Percentiles rank a stretch among this genome's conserved stretches.
Conservation (phyloP, 2,888 invertebrate genomes). For the Limnephilus marmoratus region DNA sequence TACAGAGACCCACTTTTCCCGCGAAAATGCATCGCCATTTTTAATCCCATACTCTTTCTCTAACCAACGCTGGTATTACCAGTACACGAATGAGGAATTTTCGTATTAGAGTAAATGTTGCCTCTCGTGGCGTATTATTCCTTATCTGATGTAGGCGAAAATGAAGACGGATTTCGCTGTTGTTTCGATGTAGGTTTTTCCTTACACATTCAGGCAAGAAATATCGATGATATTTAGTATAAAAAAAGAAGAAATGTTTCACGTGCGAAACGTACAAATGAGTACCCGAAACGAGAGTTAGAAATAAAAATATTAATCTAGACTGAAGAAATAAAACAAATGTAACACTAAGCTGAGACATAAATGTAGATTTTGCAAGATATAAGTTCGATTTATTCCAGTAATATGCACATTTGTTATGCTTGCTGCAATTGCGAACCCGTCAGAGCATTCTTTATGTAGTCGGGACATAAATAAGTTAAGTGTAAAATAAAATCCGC, state of each 20-base stretch:
- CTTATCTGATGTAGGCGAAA: conserved; percentile 48
- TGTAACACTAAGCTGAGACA: neutral
- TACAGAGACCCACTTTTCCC: conserved; percentile 32
- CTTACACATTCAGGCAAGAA: conserved; percentile 12
- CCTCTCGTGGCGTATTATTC: conserved; percentile 45
- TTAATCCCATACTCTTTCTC: conserved; percentile 39
- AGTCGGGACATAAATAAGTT: conserved; percentile 20
- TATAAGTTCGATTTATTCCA: neutral
- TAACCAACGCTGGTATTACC: neutral
- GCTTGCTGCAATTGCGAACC: neutral
- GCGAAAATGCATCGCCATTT: conserved; percentile 50
- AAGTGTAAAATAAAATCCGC: conserved; percentile 36
- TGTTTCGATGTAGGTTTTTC: conserved; percentile 30
- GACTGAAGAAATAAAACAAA: neutral
- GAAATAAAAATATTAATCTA: neutral
- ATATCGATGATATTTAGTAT: conserved; percentile 17
- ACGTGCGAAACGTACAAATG: neutral
- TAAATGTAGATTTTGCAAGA: neutral
- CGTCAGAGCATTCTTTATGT: neutral
- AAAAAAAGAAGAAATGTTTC: neutral
- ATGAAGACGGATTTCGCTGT: conserved; percentile 55
- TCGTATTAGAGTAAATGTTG: conserved; percentile 50
- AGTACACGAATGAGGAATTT: conserved; percentile 40
- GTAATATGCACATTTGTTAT: neutral
- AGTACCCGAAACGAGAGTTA: neutral